A percentile compares a stretch with the other conserved stretches of the same genome.
These are phyloP conservation scores for Cerastis leucographa DNA, from an alignment of 2,888 invertebrate species.

Conservation along the genomic window DNA sequence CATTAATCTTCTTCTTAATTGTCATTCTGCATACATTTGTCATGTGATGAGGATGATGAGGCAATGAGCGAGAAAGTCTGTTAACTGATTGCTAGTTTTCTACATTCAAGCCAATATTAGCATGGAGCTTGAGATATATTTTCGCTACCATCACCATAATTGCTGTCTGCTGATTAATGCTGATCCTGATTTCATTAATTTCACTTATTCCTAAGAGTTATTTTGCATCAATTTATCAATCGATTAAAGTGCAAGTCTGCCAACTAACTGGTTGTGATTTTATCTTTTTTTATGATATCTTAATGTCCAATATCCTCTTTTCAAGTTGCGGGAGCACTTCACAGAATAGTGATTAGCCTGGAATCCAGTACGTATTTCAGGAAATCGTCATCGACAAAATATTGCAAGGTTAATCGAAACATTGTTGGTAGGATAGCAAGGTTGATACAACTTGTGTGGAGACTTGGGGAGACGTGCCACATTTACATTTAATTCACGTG, in stretches of 20 bases:
- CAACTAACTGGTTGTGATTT: background rate
- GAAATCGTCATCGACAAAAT: background rate
- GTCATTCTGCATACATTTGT: constrained; percentile 10
- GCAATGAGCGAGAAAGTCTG: background rate
- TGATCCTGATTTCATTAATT: background rate
- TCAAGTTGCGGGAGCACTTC: background rate
- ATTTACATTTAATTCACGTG: constrained; percentile 23
- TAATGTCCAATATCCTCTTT: background rate
- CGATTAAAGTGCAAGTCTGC: background rate
- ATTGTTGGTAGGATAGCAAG: constrained; percentile 7
- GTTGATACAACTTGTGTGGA: constrained; percentile 4
- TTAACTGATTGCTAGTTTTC: background rate
- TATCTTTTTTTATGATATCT: background rate
- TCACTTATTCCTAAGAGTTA: background rate
- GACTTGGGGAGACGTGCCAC: constrained; percentile 3
- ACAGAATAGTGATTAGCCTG: constrained; percentile 1
- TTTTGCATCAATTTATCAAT: background rate
- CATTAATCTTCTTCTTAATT: constrained; percentile 3
- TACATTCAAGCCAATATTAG: background rate
- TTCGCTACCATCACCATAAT: background rate
- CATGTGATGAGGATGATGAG: background rate
- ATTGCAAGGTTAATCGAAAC: background rate
- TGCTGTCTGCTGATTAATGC: background rate
- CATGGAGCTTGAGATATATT: background rate
- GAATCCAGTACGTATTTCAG: background rate